Percentiles rank a stretch among this genome's conserved stretches.
phyloP scores from a whole-genome alignment of 1,140 invertebrate species.

The Berghia stephanieae region DNA sequence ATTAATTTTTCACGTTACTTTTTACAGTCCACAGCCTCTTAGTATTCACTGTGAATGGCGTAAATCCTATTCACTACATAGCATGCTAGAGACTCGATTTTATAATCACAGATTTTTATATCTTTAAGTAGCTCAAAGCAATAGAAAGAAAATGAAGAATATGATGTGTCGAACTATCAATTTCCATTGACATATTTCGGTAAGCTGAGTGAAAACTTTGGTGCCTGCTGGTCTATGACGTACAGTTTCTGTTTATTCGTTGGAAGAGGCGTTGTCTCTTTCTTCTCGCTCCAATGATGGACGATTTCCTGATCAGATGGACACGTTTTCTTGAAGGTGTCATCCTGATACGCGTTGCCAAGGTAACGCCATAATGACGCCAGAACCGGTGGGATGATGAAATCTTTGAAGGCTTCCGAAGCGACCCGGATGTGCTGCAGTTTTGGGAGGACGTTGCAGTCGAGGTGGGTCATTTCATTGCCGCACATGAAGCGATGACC shows the following conservation, averaged over 20 bases:
- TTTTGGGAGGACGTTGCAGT: conserved; percentile 73
- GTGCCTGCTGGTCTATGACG: too few species aligned
- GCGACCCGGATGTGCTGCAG: conserved; percentile 73
- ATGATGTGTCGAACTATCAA: too few species aligned
- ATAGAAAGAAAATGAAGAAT: too few species aligned
- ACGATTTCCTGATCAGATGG: conserved; percentile 75
- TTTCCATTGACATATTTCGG: too few species aligned
- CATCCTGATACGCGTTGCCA: conserved; percentile 70
- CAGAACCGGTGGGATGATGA: conserved; percentile 71
- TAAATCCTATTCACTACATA: too few species aligned
- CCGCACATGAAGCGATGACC: conserved; percentile 67
- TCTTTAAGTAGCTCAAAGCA: too few species aligned
- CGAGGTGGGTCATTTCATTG: conserved; percentile 68
- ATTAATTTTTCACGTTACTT: too few species aligned
- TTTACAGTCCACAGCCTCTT: too few species aligned
- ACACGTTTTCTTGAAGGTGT: conserved; percentile 72
- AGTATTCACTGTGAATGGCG: too few species aligned
- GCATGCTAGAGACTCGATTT: too few species aligned
- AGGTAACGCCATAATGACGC: conserved; percentile 73
- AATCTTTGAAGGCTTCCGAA: conserved; percentile 70
- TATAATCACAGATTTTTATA: too few species aligned
- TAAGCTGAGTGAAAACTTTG: too few species aligned
- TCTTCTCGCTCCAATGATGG: conserved; percentile 71
- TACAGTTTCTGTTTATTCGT: conserved; percentile 60
- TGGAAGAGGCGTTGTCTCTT: conserved; percentile 62